Percentiles rank a stretch among this genome's conserved stretches.
Conservation (phyloP, 1,140 invertebrate genomes). For the Rhagoletis pomonella region DNA sequence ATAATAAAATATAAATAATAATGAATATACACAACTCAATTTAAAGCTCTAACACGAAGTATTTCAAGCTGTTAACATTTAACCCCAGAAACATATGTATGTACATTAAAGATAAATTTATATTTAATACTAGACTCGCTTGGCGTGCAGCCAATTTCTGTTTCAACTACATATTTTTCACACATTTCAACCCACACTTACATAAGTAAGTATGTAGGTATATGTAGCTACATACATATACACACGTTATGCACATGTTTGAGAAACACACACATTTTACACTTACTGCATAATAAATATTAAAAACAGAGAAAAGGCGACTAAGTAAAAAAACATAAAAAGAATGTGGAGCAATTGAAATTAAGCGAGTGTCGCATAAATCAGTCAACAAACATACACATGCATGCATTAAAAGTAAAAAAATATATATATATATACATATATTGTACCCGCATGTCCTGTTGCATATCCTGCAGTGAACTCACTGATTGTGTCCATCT, state of each 20-base stretch:
- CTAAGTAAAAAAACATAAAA: too few relatives aligned
- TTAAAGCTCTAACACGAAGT: too few relatives aligned
- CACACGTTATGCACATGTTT: too few relatives aligned
- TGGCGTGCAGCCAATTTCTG: neutral
- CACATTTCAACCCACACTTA: too few relatives aligned
- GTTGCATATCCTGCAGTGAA: neutral
- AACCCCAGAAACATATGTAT: neutral
- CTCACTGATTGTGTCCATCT: constrained; percentile 1
- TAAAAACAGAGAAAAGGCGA: too few relatives aligned
- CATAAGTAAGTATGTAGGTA: neutral
- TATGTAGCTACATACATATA: too few relatives aligned
- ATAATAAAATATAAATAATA: too few relatives aligned
- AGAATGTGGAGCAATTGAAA: neutral
- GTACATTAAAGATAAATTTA: constrained; percentile 4
- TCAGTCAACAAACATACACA: neutral
- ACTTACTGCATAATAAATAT: too few relatives aligned
- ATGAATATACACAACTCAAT: too few relatives aligned
- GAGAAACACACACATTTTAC: neutral
- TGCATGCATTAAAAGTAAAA: too few relatives aligned
- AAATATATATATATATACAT: neutral
- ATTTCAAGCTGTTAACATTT: neutral
- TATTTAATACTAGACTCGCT: neutral
- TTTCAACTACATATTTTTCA: neutral
- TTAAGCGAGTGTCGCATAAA: constrained; percentile 26
- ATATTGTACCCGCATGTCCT: neutral